Evolutionary conservation across 2,797 vertebrate genomes (phyloP), one percentile per base, ranked within the genome.

Genomic region (Thripadectes ignobilis): DNA sequence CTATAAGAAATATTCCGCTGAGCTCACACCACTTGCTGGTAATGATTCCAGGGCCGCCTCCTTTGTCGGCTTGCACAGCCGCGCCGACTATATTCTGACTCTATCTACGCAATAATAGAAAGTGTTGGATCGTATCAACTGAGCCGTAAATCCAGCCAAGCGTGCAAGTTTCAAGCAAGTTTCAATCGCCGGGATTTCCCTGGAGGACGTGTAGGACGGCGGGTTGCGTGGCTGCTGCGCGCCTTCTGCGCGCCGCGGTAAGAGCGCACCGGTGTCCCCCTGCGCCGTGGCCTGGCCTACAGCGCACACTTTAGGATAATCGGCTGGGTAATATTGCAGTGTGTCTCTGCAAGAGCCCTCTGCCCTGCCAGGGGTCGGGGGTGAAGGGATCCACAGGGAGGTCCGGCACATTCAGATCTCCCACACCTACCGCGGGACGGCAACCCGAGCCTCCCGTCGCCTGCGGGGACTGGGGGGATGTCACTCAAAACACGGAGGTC

Each of bases 261-360:
- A 14, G 12, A 23, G 68, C 22, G 34, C 66, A 17, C 1, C 1
- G 18, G 7, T 0, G 27, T 7, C 22, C 2, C 23, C 4, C 36
- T 32, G 54, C 2, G 27, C 22, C 9, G 32, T 15, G 48, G 8
- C 19, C 16, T 6, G 55, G 18, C 32, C 59, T 5, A 27, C 43
- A 6, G 9, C 2, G 12, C n/a, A 48, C 27, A 7, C 3, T 6
- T 22, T 2, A 32, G 46, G 45, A 4, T 45, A 43, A 61, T 10
- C 4, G 30, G 36, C 43, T 27, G 62, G n/a, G 1, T 22, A 20
- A 22, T 8, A 36, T 3, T 2, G 63, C 46, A 8, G 18, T 2
- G 17, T 9, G 34, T 2, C 32, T 8, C 29, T 54, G 18, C 27
- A 14, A 23, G 57, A 84, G 19, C 41, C 52, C 61, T 27, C 29